Evolutionary conservation across 2,797 vertebrate species (phyloP), one percentile per base, ranked within the genome.

Genomic region (Melopsittacus undulatus): DNA sequence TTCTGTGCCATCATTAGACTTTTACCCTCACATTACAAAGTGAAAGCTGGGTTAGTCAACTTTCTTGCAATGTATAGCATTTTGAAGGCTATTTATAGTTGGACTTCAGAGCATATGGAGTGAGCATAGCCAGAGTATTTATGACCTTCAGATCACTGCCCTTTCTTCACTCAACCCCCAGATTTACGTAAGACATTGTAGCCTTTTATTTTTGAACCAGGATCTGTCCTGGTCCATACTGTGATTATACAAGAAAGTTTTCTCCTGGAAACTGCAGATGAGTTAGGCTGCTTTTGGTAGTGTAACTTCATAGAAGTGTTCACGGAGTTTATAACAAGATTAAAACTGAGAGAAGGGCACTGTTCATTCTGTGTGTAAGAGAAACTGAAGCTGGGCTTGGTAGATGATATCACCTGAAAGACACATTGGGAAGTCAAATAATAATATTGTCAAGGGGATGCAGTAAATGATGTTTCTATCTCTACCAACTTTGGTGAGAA

Each of bases 1-100:
- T 97, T 95, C 87, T 93, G 95, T 86, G 88, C 64, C 88, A 95
- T 96, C 91, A 92, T 96, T 94, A 94, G 91, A 93, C 92, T 93
- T 97, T 90, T 80, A 83, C 78, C 85, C 95, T 97, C 72, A 54
- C 72, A 83, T 90, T 89, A 83, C 86, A 93, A 88, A 96, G 91
- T 77, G 56, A 92, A 94, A 96, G 93, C 91, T 94, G 77, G 56
- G 93, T 96, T 95, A 87, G 89, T 95, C 48, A 89, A 95, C 95
- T 93, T 92, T 85, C 88, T 96, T 90, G 83, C 96, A 93, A 70
- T 81, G 86, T 87, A 77, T 90, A 88, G 78, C 94, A 80, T 85
- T 95, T 95, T 96, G 77, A 90, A 92, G 61, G 27, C 78, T 97
- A 95, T 97, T 94, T 96, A 94, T 96, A 95, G 92, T 19, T 92